Evolutionary conservation across 2,113 vertebrate species (phyloP), one percentile per base, ranked within the genome.

Genomic region (Oncorhynchus nerka): DNA sequence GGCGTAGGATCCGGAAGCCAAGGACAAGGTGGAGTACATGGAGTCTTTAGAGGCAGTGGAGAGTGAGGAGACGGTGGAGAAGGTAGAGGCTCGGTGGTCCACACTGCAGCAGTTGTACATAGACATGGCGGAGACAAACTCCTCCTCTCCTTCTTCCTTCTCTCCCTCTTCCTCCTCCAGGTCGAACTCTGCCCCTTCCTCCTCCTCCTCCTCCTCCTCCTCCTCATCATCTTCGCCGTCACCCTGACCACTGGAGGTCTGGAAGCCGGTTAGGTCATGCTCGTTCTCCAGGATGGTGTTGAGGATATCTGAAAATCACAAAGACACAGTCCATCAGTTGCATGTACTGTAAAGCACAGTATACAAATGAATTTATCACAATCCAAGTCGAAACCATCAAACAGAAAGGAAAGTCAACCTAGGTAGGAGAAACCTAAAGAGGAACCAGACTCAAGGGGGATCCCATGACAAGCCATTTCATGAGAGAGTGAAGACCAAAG

Each of bases 201-300:
- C 89, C 22, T 89, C 91, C 0, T 93, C 94, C 0, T 93, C 92
- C 0, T 93, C 87, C 6, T 92, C 89, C 22, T 89, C 91, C 0
- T 93, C 94, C 0, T 93, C 92, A 0, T 93, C 87, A 0, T 93
- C 91, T 0, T 93, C 94, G 0, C 93, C 93, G 1, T 92, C 90
- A 57, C 93, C 90, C 0, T 80, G 87, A n/a, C 92, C 89, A 4
- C 87, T 77, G 24, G 75, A 39, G 26, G 68, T 24, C 26, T 69
- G 48, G 86, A 87, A 67, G 76, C 89, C 2, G 82, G 85, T 26
- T 13, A 88, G 5, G 0, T 93, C 93, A 26, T 89, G 84, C 68
- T 97, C 95, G n/a, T 93, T 93, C 72, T 95, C 93, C 83, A 99
- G 87, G 75, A 99, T 92, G 20, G 94, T 93, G 70, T 93, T 94